phyloP scores from a whole-genome alignment of 2,888 invertebrate genomes.

The Athripsodes cinereus region DNA sequence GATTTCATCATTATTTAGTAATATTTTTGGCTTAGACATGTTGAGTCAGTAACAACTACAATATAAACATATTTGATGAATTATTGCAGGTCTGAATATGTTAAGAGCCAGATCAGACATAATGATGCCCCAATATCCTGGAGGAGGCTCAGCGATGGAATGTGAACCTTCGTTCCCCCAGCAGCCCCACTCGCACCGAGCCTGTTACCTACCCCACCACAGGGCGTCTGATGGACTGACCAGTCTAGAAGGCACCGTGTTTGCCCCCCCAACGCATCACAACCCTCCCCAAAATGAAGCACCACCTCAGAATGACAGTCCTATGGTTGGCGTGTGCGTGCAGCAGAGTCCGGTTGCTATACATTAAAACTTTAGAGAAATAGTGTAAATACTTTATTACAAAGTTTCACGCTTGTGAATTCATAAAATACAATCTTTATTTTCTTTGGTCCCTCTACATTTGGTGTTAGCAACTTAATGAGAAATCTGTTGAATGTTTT shows the following conservation, averaged over 20 bases:
- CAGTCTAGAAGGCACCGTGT: conserved; percentile 35
- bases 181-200: conserved; percentile 33
- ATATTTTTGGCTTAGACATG: no score
- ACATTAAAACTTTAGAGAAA: conserved; percentile 45
- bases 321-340: conserved; percentile 85
- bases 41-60: no score
- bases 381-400: no score
- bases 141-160: conserved; percentile 60
- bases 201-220: conserved; percentile 34
- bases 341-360: conserved; percentile 92
- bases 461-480: no score
- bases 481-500: no score
- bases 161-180: conserved; percentile 62
- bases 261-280: conserved; percentile 30
- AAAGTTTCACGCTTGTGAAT: no score
- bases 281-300: conserved; percentile 28
- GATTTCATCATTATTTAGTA: no score
- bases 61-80: no score
- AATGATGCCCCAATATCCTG: conserved; percentile 28
- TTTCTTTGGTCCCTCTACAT: no score
- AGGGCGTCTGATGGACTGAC: conserved; percentile 32
- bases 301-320: conserved; percentile 42
- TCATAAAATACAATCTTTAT: no score
- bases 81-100: conserved; percentile 41
- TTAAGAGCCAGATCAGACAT: conserved; percentile 36